A percentile compares a stretch with the other conserved stretches of the same genome.
Conservation (phyloP, 2,888 invertebrate species). For the Mycalesis mineus region DNA sequence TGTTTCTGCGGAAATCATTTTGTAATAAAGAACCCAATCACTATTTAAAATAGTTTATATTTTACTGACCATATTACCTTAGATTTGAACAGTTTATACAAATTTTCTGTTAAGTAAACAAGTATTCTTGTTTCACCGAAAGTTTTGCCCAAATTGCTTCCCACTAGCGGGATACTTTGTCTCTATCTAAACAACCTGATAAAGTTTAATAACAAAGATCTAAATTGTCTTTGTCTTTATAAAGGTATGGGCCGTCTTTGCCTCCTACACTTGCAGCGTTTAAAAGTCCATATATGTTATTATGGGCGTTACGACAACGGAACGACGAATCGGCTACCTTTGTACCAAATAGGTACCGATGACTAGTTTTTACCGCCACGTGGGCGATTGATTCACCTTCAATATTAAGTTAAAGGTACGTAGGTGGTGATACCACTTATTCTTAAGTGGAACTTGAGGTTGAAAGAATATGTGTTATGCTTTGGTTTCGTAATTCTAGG, state of each 20-base stretch:
- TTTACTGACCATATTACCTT: no score
- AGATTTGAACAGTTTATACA: no score
- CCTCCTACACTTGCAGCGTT: constrained; percentile 59
- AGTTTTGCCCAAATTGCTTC: no score
- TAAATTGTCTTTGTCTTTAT: constrained; percentile 41
- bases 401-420: constrained; percentile 61
- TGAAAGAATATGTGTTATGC: constrained; percentile 42
- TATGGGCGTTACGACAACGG: constrained; percentile 61
- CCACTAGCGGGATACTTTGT: no score
- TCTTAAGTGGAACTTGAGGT: constrained; percentile 37
- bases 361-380: constrained; percentile 54
- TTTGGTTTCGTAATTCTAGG: constrained; percentile 32
- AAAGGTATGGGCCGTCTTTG: constrained; percentile 57
- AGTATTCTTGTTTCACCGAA: no score
- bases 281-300: constrained; percentile 72
- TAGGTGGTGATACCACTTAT: constrained; percentile 59
- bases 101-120: no score
- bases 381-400: constrained; percentile 74
- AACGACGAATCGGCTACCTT: constrained; percentile 68
- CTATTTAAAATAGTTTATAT: no score
- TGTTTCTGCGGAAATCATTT: no score
- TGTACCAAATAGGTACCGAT: constrained; percentile 60
- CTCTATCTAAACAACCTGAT: constrained; percentile 10
- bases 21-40: no score
- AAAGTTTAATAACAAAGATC: constrained; percentile 19